Conservation (phyloP, 2,797 vertebrate species). For the Manis javanica region DNA sequence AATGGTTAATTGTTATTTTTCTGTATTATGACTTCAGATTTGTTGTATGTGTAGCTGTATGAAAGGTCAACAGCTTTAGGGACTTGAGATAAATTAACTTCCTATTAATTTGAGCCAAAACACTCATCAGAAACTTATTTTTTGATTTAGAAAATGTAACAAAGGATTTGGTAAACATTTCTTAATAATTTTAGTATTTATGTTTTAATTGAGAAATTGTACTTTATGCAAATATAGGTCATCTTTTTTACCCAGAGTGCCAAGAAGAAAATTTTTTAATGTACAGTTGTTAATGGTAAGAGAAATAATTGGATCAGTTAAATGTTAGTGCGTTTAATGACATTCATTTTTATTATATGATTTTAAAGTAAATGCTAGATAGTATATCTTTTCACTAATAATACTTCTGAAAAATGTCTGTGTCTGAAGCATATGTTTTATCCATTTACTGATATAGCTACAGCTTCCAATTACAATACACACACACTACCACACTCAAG, state of each 20-base stretch:
- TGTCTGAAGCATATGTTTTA: conserved; percentile 34
- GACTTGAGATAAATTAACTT: conserved; percentile 38
- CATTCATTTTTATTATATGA: conserved; percentile 47
- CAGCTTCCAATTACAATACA: neutral
- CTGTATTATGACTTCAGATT: neutral
- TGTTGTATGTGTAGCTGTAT: neutral
- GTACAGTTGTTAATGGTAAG: neutral
- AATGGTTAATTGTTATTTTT: neutral
- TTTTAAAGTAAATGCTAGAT: conserved; percentile 49
- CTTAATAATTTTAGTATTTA: conserved; percentile 33
- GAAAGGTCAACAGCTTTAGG: neutral
- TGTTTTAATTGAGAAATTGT: neutral
- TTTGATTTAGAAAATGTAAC: neutral
- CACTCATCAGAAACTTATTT: neutral
- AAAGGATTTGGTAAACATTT: conserved; percentile 48
- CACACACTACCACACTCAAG: neutral
- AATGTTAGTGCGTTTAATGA: conserved; percentile 50
- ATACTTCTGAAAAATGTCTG: conserved; percentile 46
- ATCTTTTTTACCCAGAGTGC: neutral
- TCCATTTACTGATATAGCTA: conserved; percentile 25
- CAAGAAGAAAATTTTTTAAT: neutral
- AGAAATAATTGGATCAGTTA: conserved; percentile 18
- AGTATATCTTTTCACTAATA: neutral
- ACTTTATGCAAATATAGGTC: conserved; percentile 32
- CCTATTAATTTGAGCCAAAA: neutral